These are phyloP conservation scores for Falco cherrug DNA, from an alignment of 2,797 vertebrate genomes.

Conservation along the genomic window DNA sequence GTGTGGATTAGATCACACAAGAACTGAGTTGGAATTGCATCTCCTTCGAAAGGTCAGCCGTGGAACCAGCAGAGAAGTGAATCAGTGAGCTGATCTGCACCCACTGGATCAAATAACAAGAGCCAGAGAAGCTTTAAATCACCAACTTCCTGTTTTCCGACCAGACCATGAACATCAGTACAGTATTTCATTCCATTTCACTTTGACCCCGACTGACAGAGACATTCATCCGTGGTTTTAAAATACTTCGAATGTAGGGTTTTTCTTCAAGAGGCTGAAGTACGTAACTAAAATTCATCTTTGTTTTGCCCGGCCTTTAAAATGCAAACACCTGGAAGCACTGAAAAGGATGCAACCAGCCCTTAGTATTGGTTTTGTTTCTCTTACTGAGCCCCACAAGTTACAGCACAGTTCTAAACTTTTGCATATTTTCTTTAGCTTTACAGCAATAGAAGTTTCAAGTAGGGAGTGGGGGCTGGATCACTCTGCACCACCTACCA, in stretches of 20 bases:
- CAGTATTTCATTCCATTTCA: not conserved
- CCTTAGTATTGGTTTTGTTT: not conserved
- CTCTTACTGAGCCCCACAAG: not conserved
- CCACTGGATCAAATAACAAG: not conserved
- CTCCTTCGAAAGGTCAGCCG: not conserved
- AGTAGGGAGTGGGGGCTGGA: not conserved
- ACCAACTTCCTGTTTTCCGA: not conserved
- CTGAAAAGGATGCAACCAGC: not conserved
- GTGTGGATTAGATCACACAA: not conserved
- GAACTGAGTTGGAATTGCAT: not conserved
- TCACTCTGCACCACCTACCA: not conserved
- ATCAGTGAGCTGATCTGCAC: not conserved
- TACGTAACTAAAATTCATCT: not conserved
- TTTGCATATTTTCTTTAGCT: not conserved
- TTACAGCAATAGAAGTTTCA: not conserved
- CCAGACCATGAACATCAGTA: not conserved
- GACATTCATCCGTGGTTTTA: not conserved
- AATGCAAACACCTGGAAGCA: not conserved
- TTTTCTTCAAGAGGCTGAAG: not conserved
- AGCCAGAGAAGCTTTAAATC: conserved; percentile 9
- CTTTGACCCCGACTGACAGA: not conserved
- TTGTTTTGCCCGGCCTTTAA: not conserved
- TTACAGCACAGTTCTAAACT: not conserved
- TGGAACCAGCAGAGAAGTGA: not conserved
- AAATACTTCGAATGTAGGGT: not conserved